phyloP scores from a whole-genome alignment of 1,140 invertebrate genomes.

The Hirudo medicinalis region DNA sequence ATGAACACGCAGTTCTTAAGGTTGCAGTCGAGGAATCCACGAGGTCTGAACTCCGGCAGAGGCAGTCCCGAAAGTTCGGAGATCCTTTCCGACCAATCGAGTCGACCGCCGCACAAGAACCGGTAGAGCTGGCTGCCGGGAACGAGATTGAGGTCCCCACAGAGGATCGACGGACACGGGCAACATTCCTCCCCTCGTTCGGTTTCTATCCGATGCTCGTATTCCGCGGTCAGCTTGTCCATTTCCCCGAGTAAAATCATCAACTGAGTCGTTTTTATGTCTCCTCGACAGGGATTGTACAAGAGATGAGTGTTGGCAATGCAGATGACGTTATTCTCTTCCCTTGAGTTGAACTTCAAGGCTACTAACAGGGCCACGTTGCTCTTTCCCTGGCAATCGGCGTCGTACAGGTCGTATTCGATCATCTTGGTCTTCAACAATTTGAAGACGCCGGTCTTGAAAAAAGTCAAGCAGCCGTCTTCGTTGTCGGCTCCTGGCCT shows the following conservation, averaged over 20 bases:
- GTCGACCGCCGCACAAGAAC: conserved; percentile 54
- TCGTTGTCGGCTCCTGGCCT: conserved; percentile 50
- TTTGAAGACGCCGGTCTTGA: conserved; percentile 49
- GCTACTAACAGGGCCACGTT: not conserved
- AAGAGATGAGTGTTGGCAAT: conserved; percentile 88
- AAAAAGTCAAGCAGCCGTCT: conserved; percentile 76
- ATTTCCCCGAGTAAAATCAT: conserved; percentile 68
- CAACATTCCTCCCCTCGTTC: not conserved
- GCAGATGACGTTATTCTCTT: not conserved
- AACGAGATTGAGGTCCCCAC: conserved; percentile 76
- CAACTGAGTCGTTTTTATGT: conserved; percentile 71
- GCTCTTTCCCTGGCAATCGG: not conserved
- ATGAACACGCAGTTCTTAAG: conserved; percentile 33
- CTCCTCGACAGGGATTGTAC: conserved; percentile 72
- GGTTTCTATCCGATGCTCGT: conserved; percentile 12
- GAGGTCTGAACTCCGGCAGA: conserved; percentile 36
- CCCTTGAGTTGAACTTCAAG: not conserved
- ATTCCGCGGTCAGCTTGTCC: conserved; percentile 40
- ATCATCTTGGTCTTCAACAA: not conserved
- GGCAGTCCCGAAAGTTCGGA: conserved; percentile 42
- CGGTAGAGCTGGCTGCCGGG: conserved; percentile 57
- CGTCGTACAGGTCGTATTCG: not conserved
- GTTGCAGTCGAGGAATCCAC: conserved; percentile 24
- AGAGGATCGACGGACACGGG: conserved; percentile 64
- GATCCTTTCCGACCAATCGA: conserved; percentile 30